Percentiles rank a stretch among this genome's conserved stretches.
Conservation (phyloP, 2,113 vertebrate species). For the Chloroceryle aenea region DNA sequence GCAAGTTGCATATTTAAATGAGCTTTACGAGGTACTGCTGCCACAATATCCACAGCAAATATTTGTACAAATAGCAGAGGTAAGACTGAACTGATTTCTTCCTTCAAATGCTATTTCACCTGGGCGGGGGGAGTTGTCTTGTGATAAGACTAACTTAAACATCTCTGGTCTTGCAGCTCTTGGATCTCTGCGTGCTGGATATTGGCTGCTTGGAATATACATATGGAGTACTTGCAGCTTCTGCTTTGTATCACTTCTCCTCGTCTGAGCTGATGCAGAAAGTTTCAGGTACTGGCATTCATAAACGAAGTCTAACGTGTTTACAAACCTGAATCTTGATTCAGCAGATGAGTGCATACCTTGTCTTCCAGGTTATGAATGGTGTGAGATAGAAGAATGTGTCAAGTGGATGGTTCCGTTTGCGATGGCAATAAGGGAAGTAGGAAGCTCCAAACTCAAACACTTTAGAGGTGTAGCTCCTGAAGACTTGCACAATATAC, state of each 20-base stretch:
- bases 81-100: slow-evolving; percentile 36
- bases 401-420: slow-evolving; percentile 96
- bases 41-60: slow-evolving; percentile 90
- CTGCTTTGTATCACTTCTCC: slow-evolving; percentile 95
- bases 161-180: slow-evolving; percentile 74
- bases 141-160: background rate
- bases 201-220: slow-evolving; percentile 88
- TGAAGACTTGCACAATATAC: slow-evolving; percentile 94
- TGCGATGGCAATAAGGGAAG: slow-evolving; percentile 87
- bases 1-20: slow-evolving; percentile 92
- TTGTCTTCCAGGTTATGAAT: slow-evolving; percentile 82
- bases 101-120: background rate
- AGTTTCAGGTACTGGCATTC: slow-evolving; percentile 85
- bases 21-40: slow-evolving; percentile 80
- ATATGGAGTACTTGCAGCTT: slow-evolving; percentile 89
- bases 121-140: background rate
- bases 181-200: slow-evolving; percentile 93
- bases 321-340: background rate
- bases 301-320: background rate
- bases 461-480: slow-evolving; percentile 83
- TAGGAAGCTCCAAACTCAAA: slow-evolving; percentile 83
- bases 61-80: slow-evolving; percentile 93
- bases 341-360: background rate
- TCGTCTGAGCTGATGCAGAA: slow-evolving; percentile 90
- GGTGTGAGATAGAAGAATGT: slow-evolving; percentile 88